Evolutionary conservation across 35 echinoderm and acorn worm genomes (phyloP), one percentile per base, ranked within the genome.

Genomic region (Eucidaris tribuloides): DNA sequence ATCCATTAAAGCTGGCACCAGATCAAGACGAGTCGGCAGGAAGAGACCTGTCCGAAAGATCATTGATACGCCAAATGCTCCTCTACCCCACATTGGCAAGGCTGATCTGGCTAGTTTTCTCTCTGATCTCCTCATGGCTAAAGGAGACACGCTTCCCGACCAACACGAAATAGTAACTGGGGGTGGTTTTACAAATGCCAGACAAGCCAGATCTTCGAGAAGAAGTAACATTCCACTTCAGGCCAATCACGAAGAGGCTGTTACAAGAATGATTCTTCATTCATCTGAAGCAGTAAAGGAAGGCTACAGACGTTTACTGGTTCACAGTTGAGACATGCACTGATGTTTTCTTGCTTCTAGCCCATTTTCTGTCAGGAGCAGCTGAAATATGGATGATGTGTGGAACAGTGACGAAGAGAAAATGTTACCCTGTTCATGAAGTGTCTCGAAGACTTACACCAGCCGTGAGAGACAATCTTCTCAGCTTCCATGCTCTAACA

Each of bases 241-340:
- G 19, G 59, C 59, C 18, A 85, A 52, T 9, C 83, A 85, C 23
- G 65, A 85, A 52, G 83, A 85, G 83, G 83, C 83, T 18, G 83
- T 74, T 46, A 85, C 65, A 3, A 42, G 83, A 35, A 35, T 85
- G 14, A 56, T 85, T 34, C 45, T 76, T 50, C 65, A 76, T 76
- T 42, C 65, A 32, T 54, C 33, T 4, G 83, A 70, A 3, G 64
- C 83, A 31, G 43, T 70, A 18, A 32, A 58, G 63, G 31, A 35
- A 56, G 42, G 36, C 31, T 55, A 42, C 29, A 5, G 76, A 48
- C 24, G 83, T 9, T 33, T 85, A 22, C 19, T 85, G 17, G 46
- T 85, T 24, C 17, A 36, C 2, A 74, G 65, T 57, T 46, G 83
- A 36, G 83, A 85, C n/a, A n/a, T n/a, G n/a, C 25, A 85, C 83